A percentile compares a stretch with the other conserved stretches of the same genome.
phyloP scores from a whole-genome alignment of 2,113 vertebrate species.

The Xenus cinereus region DNA sequence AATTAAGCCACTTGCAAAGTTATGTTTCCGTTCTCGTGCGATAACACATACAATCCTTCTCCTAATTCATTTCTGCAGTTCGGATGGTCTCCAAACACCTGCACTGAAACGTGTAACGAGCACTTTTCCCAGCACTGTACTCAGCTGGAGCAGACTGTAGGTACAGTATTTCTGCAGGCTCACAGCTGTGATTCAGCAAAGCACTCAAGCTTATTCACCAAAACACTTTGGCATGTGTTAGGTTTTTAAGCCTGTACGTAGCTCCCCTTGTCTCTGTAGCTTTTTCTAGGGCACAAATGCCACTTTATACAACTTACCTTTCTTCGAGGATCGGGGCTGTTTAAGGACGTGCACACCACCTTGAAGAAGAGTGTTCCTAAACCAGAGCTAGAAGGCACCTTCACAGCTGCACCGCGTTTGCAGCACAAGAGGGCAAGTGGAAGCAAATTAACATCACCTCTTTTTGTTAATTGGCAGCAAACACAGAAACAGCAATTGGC shows the following conservation, averaged over 20 bases:
- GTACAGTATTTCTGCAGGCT: neutral
- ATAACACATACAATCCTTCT: fast-evolving
- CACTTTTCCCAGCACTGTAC: neutral
- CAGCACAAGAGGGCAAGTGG: neutral
- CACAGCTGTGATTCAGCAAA: conserved; percentile 6
- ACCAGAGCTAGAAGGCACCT: neutral
- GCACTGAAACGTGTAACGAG: neutral
- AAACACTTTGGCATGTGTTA: neutral
- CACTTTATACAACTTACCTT: neutral
- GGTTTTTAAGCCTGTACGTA: neutral
- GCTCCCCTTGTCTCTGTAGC: neutral
- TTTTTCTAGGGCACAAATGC: neutral
- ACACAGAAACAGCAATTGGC: neutral
- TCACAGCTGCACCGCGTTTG: neutral
- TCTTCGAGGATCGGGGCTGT: neutral
- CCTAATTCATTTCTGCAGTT: neutral
- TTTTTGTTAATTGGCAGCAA: neutral
- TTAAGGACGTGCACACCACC: neutral
- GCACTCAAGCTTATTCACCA: neutral
- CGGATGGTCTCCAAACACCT: neutral
- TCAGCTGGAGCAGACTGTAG: neutral
- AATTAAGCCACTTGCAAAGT: neutral
- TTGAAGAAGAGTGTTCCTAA: neutral
- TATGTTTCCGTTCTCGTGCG: neutral
- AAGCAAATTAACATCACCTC: neutral